These are phyloP conservation scores for Trachelus tabidus DNA, from an alignment of 2,888 invertebrate species.

Conservation along the genomic window DNA sequence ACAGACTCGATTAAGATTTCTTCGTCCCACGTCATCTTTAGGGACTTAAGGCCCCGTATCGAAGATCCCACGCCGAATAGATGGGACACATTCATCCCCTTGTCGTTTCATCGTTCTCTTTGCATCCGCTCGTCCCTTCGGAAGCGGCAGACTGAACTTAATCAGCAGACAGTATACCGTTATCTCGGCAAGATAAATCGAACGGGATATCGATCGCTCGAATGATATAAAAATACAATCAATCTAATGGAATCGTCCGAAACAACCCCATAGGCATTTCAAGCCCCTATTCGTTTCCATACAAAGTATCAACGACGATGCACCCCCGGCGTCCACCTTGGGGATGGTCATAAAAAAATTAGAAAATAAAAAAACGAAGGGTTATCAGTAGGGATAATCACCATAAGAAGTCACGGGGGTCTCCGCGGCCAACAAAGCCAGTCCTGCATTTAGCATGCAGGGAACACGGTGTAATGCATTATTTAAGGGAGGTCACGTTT, in stretches of 20 bases:
- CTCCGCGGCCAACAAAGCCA: not conserved
- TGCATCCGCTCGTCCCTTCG: slow-evolving; percentile 27
- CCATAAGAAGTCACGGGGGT: not conserved
- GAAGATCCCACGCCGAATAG: not conserved
- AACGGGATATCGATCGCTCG: slow-evolving; percentile 56
- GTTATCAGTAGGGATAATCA: not conserved
- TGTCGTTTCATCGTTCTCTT: not conserved
- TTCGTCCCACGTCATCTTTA: not conserved
- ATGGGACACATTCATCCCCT: not conserved
- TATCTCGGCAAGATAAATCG: slow-evolving; percentile 54
- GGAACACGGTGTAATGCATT: slow-evolving; percentile 35
- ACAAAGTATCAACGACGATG: not conserved
- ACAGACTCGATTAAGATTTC: not conserved
- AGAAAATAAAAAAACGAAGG: not conserved
- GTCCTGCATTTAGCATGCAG: slow-evolving; percentile 11
- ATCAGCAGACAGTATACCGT: slow-evolving; percentile 41
- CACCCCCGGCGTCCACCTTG: not conserved
- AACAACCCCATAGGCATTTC: not conserved
- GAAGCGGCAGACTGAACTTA: slow-evolving; percentile 49
- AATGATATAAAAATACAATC: slow-evolving; percentile 43
- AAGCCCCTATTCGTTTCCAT: not conserved
- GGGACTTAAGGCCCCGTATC: not conserved
- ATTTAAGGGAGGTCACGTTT: slow-evolving; percentile 40
- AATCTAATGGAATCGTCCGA: not conserved
- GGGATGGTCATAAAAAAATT: not conserved